Base-by-base conservation (phyloP, 1,140 invertebrate species). In the Zaprionus tsacasi region DNA sequence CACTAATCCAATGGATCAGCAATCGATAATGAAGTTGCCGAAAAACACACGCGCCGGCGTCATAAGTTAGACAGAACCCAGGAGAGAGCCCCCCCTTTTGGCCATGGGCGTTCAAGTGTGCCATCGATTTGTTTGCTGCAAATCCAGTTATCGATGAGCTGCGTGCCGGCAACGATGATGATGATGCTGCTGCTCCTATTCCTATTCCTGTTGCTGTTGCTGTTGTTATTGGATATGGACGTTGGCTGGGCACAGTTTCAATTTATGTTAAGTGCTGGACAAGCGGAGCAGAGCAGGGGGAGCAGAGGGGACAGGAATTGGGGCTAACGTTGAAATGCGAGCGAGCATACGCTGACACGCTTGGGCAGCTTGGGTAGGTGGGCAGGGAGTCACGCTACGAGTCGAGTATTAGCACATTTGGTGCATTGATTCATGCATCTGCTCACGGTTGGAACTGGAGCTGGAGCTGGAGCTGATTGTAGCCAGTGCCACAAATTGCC, bases 11-110 rank as follows among this genome's bases (percentile, higher is more conserved):
- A 69, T 77, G 86, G 85, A 88, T 88, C 85, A 88, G 85, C 74
- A 85, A 85, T 85, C 85, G 85, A 88, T 88, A 88, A 88, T 88
- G 85, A 89, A 88, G 85, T 88, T 85, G 86, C 85, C 83, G 77
- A 81, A 83, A 88, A 89, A 89, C 81, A 88, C 85, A 85, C 85
- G 81, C 78, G 67, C 78, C 78, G 78, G 85, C 76, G 78, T 89
- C 83, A 89, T 88, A 88, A 88, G 80, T 88, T 78, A 88, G 40
- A 45, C 40, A 15, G 40, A 45, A 21, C 21, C 21, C 40, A 45
- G n/a, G n/a, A 45, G 33, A 15, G 40, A n/a, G 6, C 58, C 36
- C 12, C 25, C 58, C 11, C 52, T 35, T n/a, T 36, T 21, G 2
- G 33, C 33, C 27, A 7, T 15, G 36, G 35, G 21, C 45, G 73